Evolutionary conservation across 2,113 vertebrate genomes (phyloP).

Genomic region (Puntigrus tetrazona): DNA sequence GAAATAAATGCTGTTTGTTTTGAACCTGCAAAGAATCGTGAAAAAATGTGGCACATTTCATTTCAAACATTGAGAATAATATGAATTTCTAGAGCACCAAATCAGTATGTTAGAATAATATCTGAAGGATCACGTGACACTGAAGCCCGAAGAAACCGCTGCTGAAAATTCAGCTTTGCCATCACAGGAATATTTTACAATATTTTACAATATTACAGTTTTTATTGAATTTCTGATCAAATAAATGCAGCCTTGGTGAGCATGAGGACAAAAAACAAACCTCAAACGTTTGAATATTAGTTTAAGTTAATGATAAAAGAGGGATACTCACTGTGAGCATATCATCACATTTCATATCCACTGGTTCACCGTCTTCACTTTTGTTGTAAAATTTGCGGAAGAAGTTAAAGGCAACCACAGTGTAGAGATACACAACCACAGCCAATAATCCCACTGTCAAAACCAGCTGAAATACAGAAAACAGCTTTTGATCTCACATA

Average conservation of each 20-base stretch:
- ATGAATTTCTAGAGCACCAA: not conserved
- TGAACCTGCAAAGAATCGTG: not conserved
- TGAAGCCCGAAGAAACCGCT: not conserved
- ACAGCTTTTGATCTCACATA: conserved; percentile 34
- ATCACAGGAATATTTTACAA: not conserved
- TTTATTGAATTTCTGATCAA: not conserved
- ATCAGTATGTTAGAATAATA: not conserved
- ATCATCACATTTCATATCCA: conserved; percentile 96
- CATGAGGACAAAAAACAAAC: not conserved
- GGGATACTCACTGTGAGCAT: conserved; percentile 89
- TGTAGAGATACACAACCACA: conserved; percentile 95
- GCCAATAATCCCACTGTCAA: conserved; percentile 92
- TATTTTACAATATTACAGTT: not conserved
- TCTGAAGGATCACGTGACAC: not conserved
- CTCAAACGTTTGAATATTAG: not conserved
- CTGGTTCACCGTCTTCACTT: conserved; percentile 83
- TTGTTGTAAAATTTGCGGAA: conserved; percentile 96
- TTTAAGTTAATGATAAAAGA: not conserved
- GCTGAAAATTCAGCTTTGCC: not conserved
- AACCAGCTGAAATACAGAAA: conserved; percentile 76
- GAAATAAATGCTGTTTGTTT: not conserved
- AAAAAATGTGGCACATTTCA: not conserved
- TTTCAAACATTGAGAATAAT: not conserved
- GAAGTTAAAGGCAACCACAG: conserved; percentile 96
- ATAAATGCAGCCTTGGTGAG: not conserved